Evolutionary conservation across 2,113 vertebrate species (phyloP).

Genomic region (Sylvilagus bachmani): DNA sequence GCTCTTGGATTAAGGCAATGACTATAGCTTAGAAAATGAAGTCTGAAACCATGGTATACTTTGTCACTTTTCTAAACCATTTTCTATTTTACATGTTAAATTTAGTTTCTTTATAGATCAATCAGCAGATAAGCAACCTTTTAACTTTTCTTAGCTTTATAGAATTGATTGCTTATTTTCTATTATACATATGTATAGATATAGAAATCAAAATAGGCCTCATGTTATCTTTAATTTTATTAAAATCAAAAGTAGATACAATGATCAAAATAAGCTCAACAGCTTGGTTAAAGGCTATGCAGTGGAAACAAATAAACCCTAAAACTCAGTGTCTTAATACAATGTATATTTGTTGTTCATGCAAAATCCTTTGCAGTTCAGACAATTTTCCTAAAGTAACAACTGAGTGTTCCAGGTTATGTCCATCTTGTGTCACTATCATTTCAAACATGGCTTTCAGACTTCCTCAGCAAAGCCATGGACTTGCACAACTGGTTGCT

Average conservation of each 20-base stretch:
- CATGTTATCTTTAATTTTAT: background rate
- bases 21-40: slow-evolving; percentile 13
- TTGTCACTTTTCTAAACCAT: slow-evolving; percentile 47
- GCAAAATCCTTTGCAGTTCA: background rate
- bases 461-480: background rate
- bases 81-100: slow-evolving; percentile 14
- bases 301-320: background rate
- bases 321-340: background rate
- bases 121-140: background rate
- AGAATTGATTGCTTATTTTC: slow-evolving; percentile 23
- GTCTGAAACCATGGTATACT: background rate
- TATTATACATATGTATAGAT: background rate
- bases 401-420: background rate
- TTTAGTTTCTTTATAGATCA: background rate
- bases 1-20: background rate
- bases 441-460: background rate
- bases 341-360: background rate
- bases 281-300: background rate
- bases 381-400: background rate
- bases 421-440: background rate
- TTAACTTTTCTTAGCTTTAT: background rate
- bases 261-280: slow-evolving; percentile 4
- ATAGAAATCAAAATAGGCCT: slow-evolving; percentile 7
- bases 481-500: no score
- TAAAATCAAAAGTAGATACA: slow-evolving; percentile 25